phyloP scores from a whole-genome alignment of 2,888 invertebrate species.

The Polyommatus icarus region DNA sequence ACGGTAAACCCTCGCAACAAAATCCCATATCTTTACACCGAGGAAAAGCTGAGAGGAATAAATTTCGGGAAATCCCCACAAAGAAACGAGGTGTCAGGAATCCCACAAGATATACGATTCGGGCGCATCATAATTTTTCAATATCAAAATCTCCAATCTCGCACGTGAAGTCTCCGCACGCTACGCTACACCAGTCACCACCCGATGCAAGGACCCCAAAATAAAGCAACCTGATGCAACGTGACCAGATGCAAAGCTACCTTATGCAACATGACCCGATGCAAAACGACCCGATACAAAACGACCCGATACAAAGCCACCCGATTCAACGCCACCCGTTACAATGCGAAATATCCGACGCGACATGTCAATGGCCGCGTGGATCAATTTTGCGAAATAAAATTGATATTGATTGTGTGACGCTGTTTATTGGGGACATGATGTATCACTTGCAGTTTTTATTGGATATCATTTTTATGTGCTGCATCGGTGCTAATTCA shows the following conservation, averaged over 20 bases:
- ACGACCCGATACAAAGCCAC: neutral
- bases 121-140: neutral
- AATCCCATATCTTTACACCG: neutral
- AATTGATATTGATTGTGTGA: conserved; percentile 29
- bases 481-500: neutral
- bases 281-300: neutral
- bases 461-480: neutral
- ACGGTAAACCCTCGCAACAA: neutral
- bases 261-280: neutral
- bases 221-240: neutral
- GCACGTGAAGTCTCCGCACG: conserved; percentile 5
- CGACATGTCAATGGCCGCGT: conserved; percentile 21
- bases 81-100: neutral
- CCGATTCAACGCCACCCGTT: neutral
- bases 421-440: neutral
- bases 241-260: neutral
- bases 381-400: conserved; percentile 27
- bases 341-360: neutral
- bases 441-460: conserved; percentile 10
- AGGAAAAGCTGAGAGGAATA: neutral
- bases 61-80: neutral
- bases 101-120: conserved; percentile 1
- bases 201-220: neutral
- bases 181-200: neutral
- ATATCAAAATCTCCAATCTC: conserved; percentile 24